Evolutionary conservation across 2,888 invertebrate species (phyloP), one percentile per base, ranked within the genome.

Genomic region (Lasius platythorax): DNA sequence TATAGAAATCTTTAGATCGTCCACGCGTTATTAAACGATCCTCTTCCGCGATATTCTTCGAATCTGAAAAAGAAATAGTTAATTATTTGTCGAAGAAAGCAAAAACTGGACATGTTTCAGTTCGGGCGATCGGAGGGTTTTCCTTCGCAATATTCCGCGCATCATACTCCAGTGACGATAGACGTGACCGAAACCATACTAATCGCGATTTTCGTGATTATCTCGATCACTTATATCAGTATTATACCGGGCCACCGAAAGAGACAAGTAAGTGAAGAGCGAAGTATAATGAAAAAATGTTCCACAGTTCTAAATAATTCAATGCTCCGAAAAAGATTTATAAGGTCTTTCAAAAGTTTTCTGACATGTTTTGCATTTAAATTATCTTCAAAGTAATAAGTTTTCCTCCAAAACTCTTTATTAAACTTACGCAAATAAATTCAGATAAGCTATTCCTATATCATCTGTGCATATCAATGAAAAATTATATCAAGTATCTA

Each of bases 151-250:
- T 96, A 95, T 88, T 85, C 87, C 0, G 89, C 94, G 67, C 91
- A 95, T 85, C 92, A 94, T 79, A 95, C 95, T 2, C 91, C 95
- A 2, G 95, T 95, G 18, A 94, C 94, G 2, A 93, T 95, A 0
- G 96, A 96, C 89, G 94, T 95, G n/a, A 86, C 95, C n/a, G 95
- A 95, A 87, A 93, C 93, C 3, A 95, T 95, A 18, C 92, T 96
- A 58, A 94, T 95, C 40, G 86, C 92, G 2, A 93, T 95, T 6
- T 95, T 95, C 89, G 68, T 95, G 18, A 95, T 95, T 82, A 81
- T 96, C 33, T 93, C 91, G 33, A 63, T 95, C 30, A 94, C 94
- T 72, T 95, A 95, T 87, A 91, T 92, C 43, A 89, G 95, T 67
- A 91, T 95, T n/a, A 85, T 95, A 63, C 95, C 95, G 3, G 94